Base-by-base conservation (phyloP, 2,113 vertebrate genomes). In the Chloroceryle aenea region DNA sequence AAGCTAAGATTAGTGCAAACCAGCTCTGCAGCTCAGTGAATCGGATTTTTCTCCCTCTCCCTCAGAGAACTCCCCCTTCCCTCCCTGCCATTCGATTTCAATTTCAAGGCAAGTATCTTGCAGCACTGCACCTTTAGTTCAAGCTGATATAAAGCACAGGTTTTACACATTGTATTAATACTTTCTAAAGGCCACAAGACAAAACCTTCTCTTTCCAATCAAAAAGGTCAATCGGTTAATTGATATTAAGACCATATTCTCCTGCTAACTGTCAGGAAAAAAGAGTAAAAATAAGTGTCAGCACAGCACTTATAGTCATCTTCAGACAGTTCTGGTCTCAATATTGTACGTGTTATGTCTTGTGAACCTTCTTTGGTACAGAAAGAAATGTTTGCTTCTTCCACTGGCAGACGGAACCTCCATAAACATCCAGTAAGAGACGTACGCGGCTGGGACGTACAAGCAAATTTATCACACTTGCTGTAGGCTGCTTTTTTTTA, bases 301-400 rank as follows among this genome's bases (percentile, higher is more conserved):
- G 34, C 36, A 71, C 30, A 69, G 56, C 50, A 86, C 22, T 85
- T 77, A 32, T 52, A 83, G 93, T 85, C 3, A 3, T 91, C 50
- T 90, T 89, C 42, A 82, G 62, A 59, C 61, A 95, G 74, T 92
- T 94, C 71, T 93, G 62, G 80, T 93, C 47, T 91, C 58, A 68
- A 29, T 89, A 89, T 47, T 25, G 4, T 34, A 91, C 2, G 2
- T 17, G 89, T 95, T 96, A 15, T 86, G 95, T 97, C 97, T 98
- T 97, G 97, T 98, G 97, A 97, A 83, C 96, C 94, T 97, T 97
- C 59, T 66, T 69, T 7, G 17, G 79, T 82, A 97, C 86, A 95
- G 87, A 90, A 97, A 74, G 90, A 95, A 81, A 96, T 83, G 93
- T 42, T 64, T 93, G 71, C 92, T 98, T 98, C 96, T 98, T 98